phyloP scores from a whole-genome alignment of 92 coral and sea anemone genomes.

The Muricea muricata region DNA sequence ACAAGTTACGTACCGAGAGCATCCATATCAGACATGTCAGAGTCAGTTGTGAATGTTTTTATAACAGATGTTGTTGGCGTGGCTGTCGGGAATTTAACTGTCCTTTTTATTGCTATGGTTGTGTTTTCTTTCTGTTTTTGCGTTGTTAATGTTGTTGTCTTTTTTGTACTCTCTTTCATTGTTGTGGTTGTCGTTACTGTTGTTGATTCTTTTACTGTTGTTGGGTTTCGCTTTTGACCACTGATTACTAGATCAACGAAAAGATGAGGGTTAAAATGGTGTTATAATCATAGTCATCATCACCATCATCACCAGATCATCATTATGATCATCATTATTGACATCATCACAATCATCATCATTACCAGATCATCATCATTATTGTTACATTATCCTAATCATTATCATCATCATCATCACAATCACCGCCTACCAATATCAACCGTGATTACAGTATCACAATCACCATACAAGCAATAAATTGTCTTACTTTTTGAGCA shows the following conservation, averaged over 20 bases:
- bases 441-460: too few relatives aligned
- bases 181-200: not conserved
- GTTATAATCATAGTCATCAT: too few relatives aligned
- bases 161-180: not conserved
- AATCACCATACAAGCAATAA: not conserved
- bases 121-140: not conserved
- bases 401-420: not conserved
- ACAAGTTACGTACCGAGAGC: slow-evolving; percentile 4
- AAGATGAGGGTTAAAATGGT: not conserved
- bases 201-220: not conserved
- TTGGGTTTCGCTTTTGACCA: not conserved
- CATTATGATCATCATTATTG: too few relatives aligned
- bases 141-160: not conserved
- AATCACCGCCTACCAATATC: not conserved
- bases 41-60: not conserved
- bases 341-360: too few relatives aligned
- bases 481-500: slow-evolving; percentile 26
- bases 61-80: not conserved
- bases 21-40: not conserved
- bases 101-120: not conserved
- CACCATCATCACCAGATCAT: too few relatives aligned
- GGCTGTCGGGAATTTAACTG: not conserved
- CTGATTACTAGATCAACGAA: not conserved
- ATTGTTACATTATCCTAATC: too few relatives aligned
- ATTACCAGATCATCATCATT: too few relatives aligned